Percentiles rank a stretch among this genome's conserved stretches.
These are phyloP conservation scores for Ophiothrix spiculata DNA, from an alignment of 35 echinoderm and acorn worm genomes.

Conservation along the genomic window DNA sequence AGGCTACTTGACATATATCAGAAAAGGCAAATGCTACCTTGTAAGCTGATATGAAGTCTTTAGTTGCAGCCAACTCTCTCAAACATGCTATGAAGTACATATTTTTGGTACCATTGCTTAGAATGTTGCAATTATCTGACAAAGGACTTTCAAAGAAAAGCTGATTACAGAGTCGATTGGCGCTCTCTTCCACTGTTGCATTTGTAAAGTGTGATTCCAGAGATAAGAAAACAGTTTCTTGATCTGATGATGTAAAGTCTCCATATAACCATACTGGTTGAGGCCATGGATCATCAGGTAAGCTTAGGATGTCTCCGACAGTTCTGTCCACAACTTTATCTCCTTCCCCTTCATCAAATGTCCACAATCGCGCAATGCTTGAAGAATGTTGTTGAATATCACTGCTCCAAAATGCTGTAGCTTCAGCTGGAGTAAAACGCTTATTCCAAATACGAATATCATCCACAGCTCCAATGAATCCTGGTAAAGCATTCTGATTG, in stretches of 20 bases:
- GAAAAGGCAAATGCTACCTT: constrained; percentile 76
- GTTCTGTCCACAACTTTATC: constrained; percentile 36
- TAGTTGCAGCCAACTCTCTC: constrained; percentile 43
- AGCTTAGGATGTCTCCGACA: constrained; percentile 7
- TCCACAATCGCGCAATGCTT: constrained; percentile 54
- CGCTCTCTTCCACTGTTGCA: constrained; percentile 17
- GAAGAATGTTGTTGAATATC: constrained; percentile 14
- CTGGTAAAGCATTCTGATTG: constrained; percentile 44
- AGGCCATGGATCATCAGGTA: constrained; percentile 68
- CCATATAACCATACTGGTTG: constrained; percentile 61
- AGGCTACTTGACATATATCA: constrained; percentile 66
- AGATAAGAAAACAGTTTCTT: not conserved
- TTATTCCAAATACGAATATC: constrained; percentile 82
- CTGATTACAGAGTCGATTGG: constrained; percentile 30
- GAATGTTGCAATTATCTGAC: constrained; percentile 25
- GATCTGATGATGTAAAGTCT: constrained; percentile 53
- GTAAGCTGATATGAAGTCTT: constrained; percentile 43
- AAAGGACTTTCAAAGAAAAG: constrained; percentile 44
- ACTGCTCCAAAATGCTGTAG: constrained; percentile 58
- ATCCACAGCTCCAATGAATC: constrained; percentile 61
- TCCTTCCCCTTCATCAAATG: constrained; percentile 86
- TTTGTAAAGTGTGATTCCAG: constrained; percentile 37
- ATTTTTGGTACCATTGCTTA: constrained; percentile 33
- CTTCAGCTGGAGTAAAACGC: constrained; percentile 54
- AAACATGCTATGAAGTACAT: constrained; percentile 69